Base-by-base conservation (phyloP, 2,797 vertebrate species). In the Atherinosoma microstoma region DNA sequence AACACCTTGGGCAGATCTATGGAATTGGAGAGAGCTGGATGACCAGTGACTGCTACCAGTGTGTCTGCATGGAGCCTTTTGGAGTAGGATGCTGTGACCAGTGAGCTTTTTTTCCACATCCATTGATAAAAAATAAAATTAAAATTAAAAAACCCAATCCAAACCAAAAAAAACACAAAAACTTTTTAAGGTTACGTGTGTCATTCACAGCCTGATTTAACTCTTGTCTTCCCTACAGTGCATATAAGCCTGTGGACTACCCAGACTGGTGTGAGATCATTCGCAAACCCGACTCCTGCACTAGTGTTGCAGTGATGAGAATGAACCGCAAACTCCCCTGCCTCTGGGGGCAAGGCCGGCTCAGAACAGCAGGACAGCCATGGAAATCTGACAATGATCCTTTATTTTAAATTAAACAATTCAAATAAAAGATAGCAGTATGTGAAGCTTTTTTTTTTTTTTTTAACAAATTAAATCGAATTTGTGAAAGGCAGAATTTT, bases 81-180 rank as follows among this genome's bases (percentile, higher is more conserved):
- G 94, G 94, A 87, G 93, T 95, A 0, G 94, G 94, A 78, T 95
- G 94, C 84, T 95, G 94, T 84, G 94, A 95, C 60, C 85, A 93
- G 94, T 95, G 73, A 94, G 94, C 90, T 74, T 54, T 0, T 70
- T 64, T 34, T 30, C 24, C 18, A 24, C 30, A 36, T 35, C 10
- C 35, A 35, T 8, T 10, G 35, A 9, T 9, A 35, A 35, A 35
- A 35, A 35, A 35, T 1, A 32, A 32, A 32, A 32, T 4, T 4
- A 32, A 32, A 32, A 27, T 27, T 27, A 2, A 32, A 32, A 32
- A 32, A 32, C 4, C 32, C 35, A 35, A 35, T 27, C 1, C 4
- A 49, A 54, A 68, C n/a, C 6, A 29, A 40, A 5, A 5, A 3
- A 54, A 35, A 16, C n/a, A n/a, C 4, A 35, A 4, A 42, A 15